A percentile compares a stretch with the other conserved stretches of the same genome.
These are phyloP conservation scores for Euwallacea fornicatus DNA, from an alignment of 1,140 invertebrate species.

Conservation along the genomic window DNA sequence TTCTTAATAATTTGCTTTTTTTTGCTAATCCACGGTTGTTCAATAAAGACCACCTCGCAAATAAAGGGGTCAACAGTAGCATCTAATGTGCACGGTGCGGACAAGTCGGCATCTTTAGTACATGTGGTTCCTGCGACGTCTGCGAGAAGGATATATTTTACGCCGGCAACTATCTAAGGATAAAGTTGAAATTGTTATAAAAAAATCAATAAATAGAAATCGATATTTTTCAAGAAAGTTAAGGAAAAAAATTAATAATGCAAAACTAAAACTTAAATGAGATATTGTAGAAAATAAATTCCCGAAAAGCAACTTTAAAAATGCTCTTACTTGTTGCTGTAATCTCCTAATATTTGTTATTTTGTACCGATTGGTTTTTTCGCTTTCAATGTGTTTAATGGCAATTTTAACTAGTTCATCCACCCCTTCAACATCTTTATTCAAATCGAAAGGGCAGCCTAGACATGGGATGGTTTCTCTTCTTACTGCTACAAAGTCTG, in stretches of 20 bases:
- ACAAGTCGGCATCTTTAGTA: slow-evolving; percentile 32
- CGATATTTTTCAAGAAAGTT: background rate
- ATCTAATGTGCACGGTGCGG: slow-evolving; percentile 38
- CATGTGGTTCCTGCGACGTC: slow-evolving; percentile 48
- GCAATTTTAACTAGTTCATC: slow-evolving; percentile 44
- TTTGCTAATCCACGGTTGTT: slow-evolving; percentile 48
- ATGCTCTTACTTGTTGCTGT: slow-evolving; percentile 45
- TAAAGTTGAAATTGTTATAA: slow-evolving; percentile 6
- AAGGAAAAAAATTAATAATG: background rate
- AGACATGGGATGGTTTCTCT: slow-evolving; percentile 33
- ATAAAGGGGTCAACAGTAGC: slow-evolving; percentile 33
- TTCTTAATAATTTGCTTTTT: slow-evolving; percentile 49
- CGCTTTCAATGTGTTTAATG: slow-evolving; percentile 46
- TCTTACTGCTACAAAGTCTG: slow-evolving; percentile 39
- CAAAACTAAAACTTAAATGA: background rate
- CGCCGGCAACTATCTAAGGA: slow-evolving; percentile 48
- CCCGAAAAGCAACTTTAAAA: background rate
- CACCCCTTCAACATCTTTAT: slow-evolving; percentile 45
- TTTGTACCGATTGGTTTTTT: slow-evolving; percentile 39
- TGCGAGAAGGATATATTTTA: slow-evolving; percentile 48
- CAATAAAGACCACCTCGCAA: slow-evolving; percentile 48
- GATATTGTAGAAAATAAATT: slow-evolving; percentile 6
- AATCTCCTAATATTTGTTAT: slow-evolving; percentile 44
- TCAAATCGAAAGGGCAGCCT: slow-evolving; percentile 47
- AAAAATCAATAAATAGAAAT: background rate